A percentile compares a stretch with the other conserved stretches of the same genome.
phyloP scores from a whole-genome alignment of 2,797 vertebrate genomes.

The Myotis planiceps region DNA sequence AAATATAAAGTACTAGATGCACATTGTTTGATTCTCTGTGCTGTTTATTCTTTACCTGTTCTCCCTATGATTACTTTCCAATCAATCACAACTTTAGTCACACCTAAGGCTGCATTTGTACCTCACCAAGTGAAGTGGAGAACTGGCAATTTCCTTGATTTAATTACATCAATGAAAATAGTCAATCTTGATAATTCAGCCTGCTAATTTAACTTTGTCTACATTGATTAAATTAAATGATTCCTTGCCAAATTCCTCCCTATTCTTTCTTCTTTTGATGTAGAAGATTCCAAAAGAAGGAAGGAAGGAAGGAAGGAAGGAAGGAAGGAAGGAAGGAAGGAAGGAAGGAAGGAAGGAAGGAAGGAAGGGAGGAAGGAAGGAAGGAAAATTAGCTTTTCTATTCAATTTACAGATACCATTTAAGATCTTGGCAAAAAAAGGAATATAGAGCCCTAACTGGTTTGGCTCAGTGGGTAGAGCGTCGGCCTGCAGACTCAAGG shows the following conservation, averaged over 20 bases:
- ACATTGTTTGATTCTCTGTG: not conserved
- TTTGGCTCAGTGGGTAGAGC: no score
- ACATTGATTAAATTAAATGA: not conserved
- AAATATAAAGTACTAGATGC: not conserved
- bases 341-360: not conserved
- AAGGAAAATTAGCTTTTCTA: not conserved
- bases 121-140: not conserved
- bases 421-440: not conserved
- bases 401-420: not conserved
- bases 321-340: not conserved
- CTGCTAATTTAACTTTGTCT: not conserved
- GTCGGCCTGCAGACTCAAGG: no score
- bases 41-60: not conserved
- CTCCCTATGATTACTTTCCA: not conserved
- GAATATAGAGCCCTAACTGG: no score
- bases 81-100: not conserved
- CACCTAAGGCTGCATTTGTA: not conserved
- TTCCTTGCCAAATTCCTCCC: not conserved
- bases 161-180: slow-evolving; percentile 48
- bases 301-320: no score
- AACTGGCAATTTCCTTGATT: not conserved
- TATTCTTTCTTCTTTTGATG: not conserved
- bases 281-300: not conserved
- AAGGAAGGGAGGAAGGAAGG: not conserved
- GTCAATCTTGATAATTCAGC: slow-evolving; percentile 3